Base-by-base conservation (phyloP, 2,888 invertebrate genomes). In the Athalia circularis region DNA sequence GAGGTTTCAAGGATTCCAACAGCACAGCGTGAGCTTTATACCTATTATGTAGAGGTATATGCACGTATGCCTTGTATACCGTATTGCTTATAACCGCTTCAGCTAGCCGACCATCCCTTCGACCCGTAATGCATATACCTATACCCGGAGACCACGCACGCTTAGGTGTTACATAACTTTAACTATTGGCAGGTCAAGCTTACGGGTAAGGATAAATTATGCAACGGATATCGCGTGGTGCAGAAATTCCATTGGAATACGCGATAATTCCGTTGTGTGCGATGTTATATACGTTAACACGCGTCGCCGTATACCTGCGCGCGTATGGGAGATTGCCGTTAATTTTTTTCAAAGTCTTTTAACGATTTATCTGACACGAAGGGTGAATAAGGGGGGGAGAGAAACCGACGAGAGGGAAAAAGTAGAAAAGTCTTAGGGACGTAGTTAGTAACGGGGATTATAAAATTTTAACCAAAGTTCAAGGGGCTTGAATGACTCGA, bases 91-190 rank as follows among this genome's bases (percentile, higher is more conserved):
- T 64, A 8, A 65, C 65, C 47, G 47, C n/a, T 29, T 29, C 29
- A 29, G 29, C 29, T 29, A 29, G 29, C 29, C 29, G 13, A 65
- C 13, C 13, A n/a, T 5, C 15, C 6, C 13, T 48, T 48, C 4
- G 4, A 65, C 6, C 13, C 47, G 52, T 7, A 29, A 29, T 48
- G 45, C 5, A 11, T 48, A 13, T 13, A 65, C 5, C n/a, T 48
- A 13, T 13, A 65, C 5, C n/a, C 59, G 11, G 59, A n/a, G 4
- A 13, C n/a, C 7, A 54, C 29, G 29, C 52, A 5, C 11, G 11
- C 29, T 43, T 6, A 64, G 9, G 15, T 13, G 57, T 72, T 72
- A 59, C 59, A 72, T 72, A 72, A 72, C 72, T 72, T 59, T 15
- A 45, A 59, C 57, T 57, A 59, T 72, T 72, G 72, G 57, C 72